Evolutionary conservation across 1,140 invertebrate genomes (phyloP).

Genomic region (Ericerus pela): DNA sequence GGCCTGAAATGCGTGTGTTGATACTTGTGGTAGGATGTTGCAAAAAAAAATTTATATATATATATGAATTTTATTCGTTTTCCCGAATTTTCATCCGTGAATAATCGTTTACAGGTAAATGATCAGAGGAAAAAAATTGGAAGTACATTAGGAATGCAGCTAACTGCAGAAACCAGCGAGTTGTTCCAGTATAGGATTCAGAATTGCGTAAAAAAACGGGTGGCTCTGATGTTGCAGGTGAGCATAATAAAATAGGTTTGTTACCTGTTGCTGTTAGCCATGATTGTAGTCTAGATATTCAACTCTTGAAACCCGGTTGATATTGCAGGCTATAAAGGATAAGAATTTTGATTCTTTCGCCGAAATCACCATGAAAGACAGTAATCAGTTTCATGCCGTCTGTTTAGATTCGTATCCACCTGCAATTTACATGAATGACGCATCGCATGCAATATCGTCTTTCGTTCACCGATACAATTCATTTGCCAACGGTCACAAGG

Average conservation of each 20-base stretch:
- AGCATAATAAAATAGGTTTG: constrained; percentile 7
- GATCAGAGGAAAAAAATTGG: constrained; percentile 71
- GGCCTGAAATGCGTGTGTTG: constrained; percentile 79
- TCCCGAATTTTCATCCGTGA: background rate
- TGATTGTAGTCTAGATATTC: background rate
- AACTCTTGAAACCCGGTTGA: background rate
- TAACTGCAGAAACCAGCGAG: constrained; percentile 62
- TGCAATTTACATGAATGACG: constrained; percentile 78
- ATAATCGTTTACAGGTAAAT: constrained; percentile 42
- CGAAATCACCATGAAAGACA: constrained; percentile 90
- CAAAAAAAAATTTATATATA: background rate
- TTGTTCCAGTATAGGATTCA: constrained; percentile 61
- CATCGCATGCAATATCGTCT: constrained; percentile 61
- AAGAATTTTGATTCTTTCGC: constrained; percentile 80
- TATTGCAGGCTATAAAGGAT: constrained; percentile 48
- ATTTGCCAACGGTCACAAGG: constrained; percentile 40
- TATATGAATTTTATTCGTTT: background rate
- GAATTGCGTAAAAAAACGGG: constrained; percentile 53
- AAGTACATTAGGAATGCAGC: constrained; percentile 86
- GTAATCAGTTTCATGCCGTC: constrained; percentile 93
- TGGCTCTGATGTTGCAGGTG: constrained; percentile 46
- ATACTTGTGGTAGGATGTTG: constrained; percentile 65
- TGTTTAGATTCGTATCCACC: constrained; percentile 92
- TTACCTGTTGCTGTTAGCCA: background rate
- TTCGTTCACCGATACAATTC: constrained; percentile 74